These are phyloP conservation scores for Antheraea yamamai DNA, from an alignment of 2,888 invertebrate species.

Conservation along the genomic window DNA sequence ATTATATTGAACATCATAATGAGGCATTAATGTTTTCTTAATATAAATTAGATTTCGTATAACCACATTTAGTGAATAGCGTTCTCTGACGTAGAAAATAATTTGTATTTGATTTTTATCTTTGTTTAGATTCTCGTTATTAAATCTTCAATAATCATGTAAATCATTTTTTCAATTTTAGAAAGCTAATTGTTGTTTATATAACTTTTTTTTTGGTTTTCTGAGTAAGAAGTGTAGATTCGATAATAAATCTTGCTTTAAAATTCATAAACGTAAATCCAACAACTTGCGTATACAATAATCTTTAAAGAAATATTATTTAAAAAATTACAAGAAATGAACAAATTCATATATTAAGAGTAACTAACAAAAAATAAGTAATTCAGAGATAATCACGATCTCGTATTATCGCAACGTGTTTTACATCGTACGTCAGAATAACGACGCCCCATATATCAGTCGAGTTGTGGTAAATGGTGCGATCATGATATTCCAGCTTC, in stretches of 20 bases:
- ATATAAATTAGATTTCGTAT: background rate
- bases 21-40: background rate
- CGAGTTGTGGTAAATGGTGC: conserved; percentile 37
- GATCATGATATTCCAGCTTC: conserved; percentile 29
- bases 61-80: background rate
- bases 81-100: background rate
- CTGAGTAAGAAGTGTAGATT: no score
- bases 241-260: no score
- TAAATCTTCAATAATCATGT: background rate
- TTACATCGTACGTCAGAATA: conserved; percentile 28
- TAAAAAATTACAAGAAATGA: background rate
- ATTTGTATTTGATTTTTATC: background rate
- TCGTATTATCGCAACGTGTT: conserved; percentile 17
- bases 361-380: background rate
- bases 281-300: no score
- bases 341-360: background rate
- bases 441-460: conserved; percentile 34
- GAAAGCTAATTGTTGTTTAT: background rate
- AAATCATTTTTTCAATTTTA: background rate
- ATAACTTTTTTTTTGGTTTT: background rate
- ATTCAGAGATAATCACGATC: background rate
- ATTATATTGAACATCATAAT: background rate
- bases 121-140: background rate
- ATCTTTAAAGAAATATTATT: no score
- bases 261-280: no score